Conservation (phyloP, 2,888 invertebrate species). For the Agonopterix arenella region DNA sequence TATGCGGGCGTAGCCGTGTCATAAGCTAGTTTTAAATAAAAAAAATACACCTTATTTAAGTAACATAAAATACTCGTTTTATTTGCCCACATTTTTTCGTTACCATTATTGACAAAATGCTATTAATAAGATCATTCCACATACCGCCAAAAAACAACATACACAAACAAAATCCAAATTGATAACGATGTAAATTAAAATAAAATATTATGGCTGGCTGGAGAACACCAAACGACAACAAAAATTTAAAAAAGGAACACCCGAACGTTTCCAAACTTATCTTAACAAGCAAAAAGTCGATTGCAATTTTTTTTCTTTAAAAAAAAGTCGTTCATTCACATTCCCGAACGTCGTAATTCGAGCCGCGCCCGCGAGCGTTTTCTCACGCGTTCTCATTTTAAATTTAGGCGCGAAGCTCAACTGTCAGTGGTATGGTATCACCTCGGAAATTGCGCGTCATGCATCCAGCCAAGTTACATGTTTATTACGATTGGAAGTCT, state of each 20-base stretch:
- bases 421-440: conserved; percentile 25
- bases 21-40: no score
- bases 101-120: no score
- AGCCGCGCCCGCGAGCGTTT: conserved; percentile 48
- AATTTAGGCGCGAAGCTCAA: conserved; percentile 58
- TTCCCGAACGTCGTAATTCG: conserved; percentile 50
- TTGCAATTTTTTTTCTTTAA: conserved; percentile 16
- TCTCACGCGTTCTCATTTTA: conserved; percentile 64
- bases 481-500: not conserved
- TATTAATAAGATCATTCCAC: no score
- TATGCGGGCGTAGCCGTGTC: no score
- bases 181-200: no score
- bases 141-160: no score
- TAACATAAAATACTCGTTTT: no score
- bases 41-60: no score
- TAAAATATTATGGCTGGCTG: no score
- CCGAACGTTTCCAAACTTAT: conserved; percentile 5
- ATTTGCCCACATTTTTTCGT: no score
- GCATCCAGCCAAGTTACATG: not conserved
- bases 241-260: conserved; percentile 1
- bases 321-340: conserved; percentile 44
- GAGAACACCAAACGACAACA: no score
- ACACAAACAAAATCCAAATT: no score
- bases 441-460: conserved; percentile 2
- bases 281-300: conserved; percentile 34